Evolutionary conservation across 2,113 vertebrate genomes (phyloP).

Genomic region (Nibea albiflora): DNA sequence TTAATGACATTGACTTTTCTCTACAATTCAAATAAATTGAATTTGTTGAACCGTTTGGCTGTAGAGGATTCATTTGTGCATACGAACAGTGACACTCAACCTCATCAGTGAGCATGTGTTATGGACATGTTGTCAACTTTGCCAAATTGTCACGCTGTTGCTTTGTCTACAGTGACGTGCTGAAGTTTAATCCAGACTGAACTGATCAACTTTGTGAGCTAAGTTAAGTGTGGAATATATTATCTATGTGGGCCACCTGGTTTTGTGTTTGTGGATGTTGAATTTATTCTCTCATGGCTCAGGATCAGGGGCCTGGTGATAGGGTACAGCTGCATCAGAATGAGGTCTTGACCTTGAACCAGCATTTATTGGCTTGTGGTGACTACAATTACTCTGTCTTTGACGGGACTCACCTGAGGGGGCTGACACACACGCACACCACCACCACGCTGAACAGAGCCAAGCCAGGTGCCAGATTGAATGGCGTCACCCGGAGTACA

Average conservation of each 20-base stretch:
- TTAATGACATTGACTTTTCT: background rate
- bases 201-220: background rate
- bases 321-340: constrained; percentile 3
- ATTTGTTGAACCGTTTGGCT: background rate
- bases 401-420: constrained; percentile 24
- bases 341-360: constrained; percentile 7
- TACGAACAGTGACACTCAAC: background rate
- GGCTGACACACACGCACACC: constrained; percentile 6
- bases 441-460: background rate
- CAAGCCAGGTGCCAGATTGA: background rate
- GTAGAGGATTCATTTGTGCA: background rate
- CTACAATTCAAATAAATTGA: background rate
- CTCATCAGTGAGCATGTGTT: background rate
- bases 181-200: background rate
- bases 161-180: background rate
- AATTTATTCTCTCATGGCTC: background rate
- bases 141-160: background rate
- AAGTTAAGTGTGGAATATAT: background rate
- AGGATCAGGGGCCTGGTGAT: constrained; percentile 4
- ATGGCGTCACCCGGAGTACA: background rate
- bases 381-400: constrained; percentile 22
- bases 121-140: background rate
- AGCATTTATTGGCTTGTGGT: background rate
- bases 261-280: background rate
- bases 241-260: background rate